Evolutionary conservation across 2,797 vertebrate genomes (phyloP).

Genomic region (Arctocebus calabarensis): DNA sequence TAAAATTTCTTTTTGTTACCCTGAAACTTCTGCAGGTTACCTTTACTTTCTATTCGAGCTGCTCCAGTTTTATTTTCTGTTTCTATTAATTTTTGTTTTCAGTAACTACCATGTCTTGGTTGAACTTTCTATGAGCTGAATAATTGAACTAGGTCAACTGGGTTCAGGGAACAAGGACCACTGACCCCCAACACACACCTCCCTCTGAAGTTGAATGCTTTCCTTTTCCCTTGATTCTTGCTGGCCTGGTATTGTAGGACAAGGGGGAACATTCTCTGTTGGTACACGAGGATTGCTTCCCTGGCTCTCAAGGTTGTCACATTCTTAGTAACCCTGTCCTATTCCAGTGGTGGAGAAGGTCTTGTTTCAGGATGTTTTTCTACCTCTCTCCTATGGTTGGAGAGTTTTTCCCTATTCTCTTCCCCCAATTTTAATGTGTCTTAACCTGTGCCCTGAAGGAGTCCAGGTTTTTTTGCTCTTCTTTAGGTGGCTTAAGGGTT

Average conservation of each 20-base stretch:
- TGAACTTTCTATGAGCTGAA: too few relatives aligned
- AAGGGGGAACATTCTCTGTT: not conserved
- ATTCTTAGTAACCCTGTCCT: not conserved
- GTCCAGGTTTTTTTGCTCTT: not conserved
- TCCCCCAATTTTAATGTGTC: not conserved
- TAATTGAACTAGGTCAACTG: too few relatives aligned
- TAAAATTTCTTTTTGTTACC: too few relatives aligned
- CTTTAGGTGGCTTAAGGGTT: not conserved
- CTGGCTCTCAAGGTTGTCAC: not conserved
- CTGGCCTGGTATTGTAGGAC: not conserved
- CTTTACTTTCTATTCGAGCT: too few relatives aligned
- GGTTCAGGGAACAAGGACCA: too few relatives aligned
- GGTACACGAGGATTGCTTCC: not conserved
- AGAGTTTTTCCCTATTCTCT: not conserved
- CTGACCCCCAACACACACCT: too few relatives aligned
- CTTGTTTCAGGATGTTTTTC: not conserved
- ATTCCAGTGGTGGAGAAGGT: not conserved
- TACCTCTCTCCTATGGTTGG: not conserved
- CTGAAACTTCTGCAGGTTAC: too few relatives aligned
- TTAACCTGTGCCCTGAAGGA: not conserved
- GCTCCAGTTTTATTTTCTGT: too few relatives aligned
- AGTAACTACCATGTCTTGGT: too few relatives aligned
- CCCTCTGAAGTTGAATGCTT: not conserved
- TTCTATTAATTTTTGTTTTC: too few relatives aligned
- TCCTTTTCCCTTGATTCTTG: not conserved